These are phyloP conservation scores for Halcyon malimbica DNA, from an alignment of 2,113 vertebrate species.

Conservation along the genomic window DNA sequence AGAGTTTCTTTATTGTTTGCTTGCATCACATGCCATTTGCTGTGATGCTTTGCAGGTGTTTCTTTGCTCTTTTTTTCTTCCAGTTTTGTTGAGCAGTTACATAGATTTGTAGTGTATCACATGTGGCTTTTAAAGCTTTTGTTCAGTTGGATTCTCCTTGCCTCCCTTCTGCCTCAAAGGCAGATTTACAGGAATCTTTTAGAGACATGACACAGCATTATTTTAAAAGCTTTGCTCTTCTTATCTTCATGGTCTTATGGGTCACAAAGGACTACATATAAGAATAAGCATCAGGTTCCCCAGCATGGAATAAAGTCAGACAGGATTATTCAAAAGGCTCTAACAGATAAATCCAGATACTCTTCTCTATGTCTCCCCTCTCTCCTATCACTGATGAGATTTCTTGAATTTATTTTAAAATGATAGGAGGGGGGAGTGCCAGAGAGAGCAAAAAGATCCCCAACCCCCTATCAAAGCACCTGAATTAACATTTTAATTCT, in stretches of 20 bases:
- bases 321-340: slow-evolving; percentile 54
- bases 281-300: slow-evolving; percentile 58
- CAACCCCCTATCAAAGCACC: not conserved
- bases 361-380: not conserved
- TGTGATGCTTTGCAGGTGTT: not conserved
- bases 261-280: slow-evolving; percentile 41
- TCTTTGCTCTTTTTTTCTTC: not conserved
- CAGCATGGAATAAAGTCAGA: slow-evolving; percentile 39
- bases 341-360: slow-evolving; percentile 32
- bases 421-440: not conserved
- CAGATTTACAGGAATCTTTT: slow-evolving; percentile 68
- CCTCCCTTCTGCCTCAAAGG: not conserved
- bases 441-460: not conserved
- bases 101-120: not conserved
- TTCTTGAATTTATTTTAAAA: slow-evolving; percentile 43
- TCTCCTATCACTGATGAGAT: not conserved
- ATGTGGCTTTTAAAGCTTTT: slow-evolving; percentile 18
- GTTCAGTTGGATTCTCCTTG: slow-evolving; percentile 52
- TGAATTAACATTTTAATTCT: not conserved
- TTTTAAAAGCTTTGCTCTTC: slow-evolving; percentile 64
- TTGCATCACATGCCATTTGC: not conserved
- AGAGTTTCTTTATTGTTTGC: not conserved
- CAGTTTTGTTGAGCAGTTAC: not conserved
- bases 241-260: slow-evolving; percentile 55
- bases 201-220: slow-evolving; percentile 58